phyloP scores from a whole-genome alignment of 1,140 invertebrate genomes.

The Latrodectus geometricus region DNA sequence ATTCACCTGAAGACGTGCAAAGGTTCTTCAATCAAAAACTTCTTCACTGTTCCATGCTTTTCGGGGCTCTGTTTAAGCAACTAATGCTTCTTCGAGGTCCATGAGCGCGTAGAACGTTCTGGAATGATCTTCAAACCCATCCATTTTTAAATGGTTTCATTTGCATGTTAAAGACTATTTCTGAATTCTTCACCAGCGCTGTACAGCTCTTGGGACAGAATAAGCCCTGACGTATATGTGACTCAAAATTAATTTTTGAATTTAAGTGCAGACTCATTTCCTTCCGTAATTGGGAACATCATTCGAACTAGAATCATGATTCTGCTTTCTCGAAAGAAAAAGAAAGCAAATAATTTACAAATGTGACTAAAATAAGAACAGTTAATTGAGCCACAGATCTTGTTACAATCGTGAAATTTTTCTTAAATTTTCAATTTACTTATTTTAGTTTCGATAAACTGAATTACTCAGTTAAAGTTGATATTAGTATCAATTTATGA shows the following conservation, averaged over 20 bases:
- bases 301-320: not conserved
- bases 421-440: no score
- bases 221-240: not conserved
- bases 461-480: no score
- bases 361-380: no score
- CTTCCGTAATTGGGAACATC: not conserved
- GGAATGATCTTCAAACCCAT: conserved; percentile 32
- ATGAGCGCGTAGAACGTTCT: conserved; percentile 4
- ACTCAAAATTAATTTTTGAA: not conserved
- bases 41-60: not conserved
- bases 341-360: no score
- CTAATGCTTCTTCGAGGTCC: conserved; percentile 30
- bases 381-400: no score
- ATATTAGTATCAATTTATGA: no score
- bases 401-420: no score
- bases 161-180: conserved; percentile 54
- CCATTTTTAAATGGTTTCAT: conserved; percentile 45
- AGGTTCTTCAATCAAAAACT: conserved; percentile 42
- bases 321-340: no score
- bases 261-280: not conserved
- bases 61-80: not conserved
- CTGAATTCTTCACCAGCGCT: not conserved
- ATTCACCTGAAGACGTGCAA: conserved; percentile 47
- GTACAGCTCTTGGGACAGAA: not conserved
- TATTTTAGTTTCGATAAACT: no score